These are phyloP conservation scores for Stegophylla sp. DNA, from an alignment of 2,888 invertebrate species.

Conservation along the genomic window DNA sequence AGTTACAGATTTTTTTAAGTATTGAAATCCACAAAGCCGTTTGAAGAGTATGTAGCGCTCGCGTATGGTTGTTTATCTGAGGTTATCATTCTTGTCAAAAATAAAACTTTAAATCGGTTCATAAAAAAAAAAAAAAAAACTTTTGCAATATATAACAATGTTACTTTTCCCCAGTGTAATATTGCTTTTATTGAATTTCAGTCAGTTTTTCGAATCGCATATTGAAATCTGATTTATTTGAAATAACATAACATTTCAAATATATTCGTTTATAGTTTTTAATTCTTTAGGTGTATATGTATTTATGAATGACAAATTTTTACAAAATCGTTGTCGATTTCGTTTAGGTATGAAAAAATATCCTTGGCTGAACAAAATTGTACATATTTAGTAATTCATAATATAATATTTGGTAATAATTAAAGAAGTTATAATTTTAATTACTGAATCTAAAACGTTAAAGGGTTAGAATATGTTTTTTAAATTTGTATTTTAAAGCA, in stretches of 20 bases:
- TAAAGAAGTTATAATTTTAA: no score
- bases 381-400: no score
- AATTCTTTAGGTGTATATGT: neutral
- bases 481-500: neutral
- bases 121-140: constrained; percentile 1
- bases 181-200: constrained; percentile 41
- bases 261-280: neutral
- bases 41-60: neutral
- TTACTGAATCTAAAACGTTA: neutral
- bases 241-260: neutral
- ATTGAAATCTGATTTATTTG: neutral
- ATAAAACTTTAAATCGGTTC: constrained; percentile 16
- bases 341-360: no score
- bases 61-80: neutral
- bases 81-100: neutral
- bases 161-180: constrained; percentile 40
- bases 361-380: no score
- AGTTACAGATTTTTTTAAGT: neutral
- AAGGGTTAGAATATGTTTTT: neutral
- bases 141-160: constrained; percentile 2
- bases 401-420: no score
- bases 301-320: neutral
- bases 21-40: neutral
- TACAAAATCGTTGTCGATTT: no score
- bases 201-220: constrained; percentile 8